Percentiles rank a stretch among this genome's conserved stretches.
Conservation (phyloP, 2,797 vertebrate genomes). For the Schizopygopsis malacanthus region DNA sequence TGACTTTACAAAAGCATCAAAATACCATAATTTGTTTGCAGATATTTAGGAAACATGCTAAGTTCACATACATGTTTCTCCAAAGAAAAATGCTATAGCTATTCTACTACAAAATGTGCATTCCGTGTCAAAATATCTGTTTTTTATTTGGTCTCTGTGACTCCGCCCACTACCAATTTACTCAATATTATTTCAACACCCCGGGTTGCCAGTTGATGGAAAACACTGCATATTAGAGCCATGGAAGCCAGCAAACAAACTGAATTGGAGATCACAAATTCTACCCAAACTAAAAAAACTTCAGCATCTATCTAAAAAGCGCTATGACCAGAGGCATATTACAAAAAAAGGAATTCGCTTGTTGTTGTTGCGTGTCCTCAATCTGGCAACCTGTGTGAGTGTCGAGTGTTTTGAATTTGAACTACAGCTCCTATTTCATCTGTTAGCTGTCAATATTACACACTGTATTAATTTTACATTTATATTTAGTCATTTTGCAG, state of each 20-base stretch:
- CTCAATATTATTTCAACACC: neutral
- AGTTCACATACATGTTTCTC: neutral
- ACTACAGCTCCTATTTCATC: neutral
- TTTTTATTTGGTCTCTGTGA: neutral
- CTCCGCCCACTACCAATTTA: neutral
- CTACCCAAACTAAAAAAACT: neutral
- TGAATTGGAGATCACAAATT: neutral
- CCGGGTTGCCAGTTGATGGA: neutral
- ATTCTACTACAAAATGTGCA: neutral
- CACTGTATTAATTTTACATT: no score
- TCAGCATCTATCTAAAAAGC: no score
- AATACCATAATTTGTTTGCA: no score
- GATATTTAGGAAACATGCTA: neutral
- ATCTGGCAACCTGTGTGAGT: neutral
- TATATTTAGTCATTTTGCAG: no score
- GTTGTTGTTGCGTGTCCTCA: neutral
- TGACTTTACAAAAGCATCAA: neutral
- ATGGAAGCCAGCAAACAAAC: neutral
- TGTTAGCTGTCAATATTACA: neutral
- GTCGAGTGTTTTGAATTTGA: neutral
- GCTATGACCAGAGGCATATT: neutral
- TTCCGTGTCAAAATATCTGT: neutral
- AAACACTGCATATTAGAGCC: neutral
- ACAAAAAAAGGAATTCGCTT: rapidly evolving
- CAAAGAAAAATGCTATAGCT: neutral